Percentiles rank a stretch among this genome's conserved stretches.
Evolutionary conservation across 1,140 invertebrate species (phyloP).

Genomic region (Odontomachus brunneus): DNA sequence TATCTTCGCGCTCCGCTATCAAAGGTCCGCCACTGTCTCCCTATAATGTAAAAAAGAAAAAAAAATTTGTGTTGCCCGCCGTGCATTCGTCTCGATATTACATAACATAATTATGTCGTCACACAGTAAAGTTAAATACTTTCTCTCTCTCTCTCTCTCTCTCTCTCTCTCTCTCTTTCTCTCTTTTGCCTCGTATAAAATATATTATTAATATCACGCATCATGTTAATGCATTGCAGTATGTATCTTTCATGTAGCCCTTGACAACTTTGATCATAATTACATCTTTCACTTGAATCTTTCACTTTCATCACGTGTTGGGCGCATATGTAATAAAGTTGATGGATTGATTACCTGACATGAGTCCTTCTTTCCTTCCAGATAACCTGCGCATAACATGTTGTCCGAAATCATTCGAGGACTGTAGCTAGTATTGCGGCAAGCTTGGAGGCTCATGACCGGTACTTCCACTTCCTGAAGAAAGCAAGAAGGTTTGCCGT

Average conservation of each 20-base stretch:
- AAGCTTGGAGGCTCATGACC: constrained; percentile 91
- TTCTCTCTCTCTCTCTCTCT: too few species aligned
- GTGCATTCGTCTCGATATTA: neutral
- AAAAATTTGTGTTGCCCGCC: neutral
- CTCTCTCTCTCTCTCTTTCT: too few species aligned
- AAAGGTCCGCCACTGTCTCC: constrained; percentile 97
- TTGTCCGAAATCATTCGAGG: constrained; percentile 93
- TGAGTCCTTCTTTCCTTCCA: constrained; percentile 92
- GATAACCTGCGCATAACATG: constrained; percentile 94
- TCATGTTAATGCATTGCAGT: neutral
- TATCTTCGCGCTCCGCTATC: constrained; percentile 89
- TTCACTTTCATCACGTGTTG: too few species aligned
- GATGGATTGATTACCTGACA: constrained; percentile 89
- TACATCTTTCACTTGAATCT: constrained; percentile 3
- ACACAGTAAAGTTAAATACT: neutral
- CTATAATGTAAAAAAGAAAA: constrained; percentile 83
- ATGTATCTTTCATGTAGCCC: too few species aligned
- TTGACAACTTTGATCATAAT: neutral
- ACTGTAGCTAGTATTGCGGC: constrained; percentile 92
- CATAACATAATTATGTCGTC: neutral
- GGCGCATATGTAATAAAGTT: neutral
- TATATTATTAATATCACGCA: too few species aligned
- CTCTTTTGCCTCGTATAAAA: too few species aligned
- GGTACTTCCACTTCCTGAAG: constrained; percentile 94
- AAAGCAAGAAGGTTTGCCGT: constrained; percentile 92